These are phyloP conservation scores for Notodonta ziczac DNA, from an alignment of 2,888 invertebrate genomes.

Conservation along the genomic window DNA sequence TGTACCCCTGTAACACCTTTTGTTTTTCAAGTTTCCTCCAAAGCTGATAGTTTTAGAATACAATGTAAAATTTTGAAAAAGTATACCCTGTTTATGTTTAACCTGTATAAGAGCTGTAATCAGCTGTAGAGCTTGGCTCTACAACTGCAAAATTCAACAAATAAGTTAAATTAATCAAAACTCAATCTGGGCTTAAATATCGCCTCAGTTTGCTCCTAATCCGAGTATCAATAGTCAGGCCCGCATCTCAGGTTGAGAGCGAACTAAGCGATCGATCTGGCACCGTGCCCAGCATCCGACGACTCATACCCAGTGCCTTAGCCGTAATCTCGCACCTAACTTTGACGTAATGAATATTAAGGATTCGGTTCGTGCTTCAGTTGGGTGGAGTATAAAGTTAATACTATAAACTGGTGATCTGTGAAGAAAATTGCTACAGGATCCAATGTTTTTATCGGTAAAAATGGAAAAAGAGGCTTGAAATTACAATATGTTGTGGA, in stretches of 20 bases:
- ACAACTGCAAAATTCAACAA: too few relatives aligned
- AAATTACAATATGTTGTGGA: neutral
- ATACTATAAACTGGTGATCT: neutral
- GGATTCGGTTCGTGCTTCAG: conserved; percentile 1
- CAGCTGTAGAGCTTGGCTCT: too few relatives aligned
- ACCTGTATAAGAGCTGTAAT: too few relatives aligned
- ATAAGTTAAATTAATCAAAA: neutral
- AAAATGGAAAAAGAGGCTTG: neutral
- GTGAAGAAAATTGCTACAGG: neutral
- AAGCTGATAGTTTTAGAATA: too few relatives aligned
- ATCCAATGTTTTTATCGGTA: neutral
- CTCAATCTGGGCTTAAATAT: neutral
- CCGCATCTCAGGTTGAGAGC: neutral
- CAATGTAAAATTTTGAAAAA: too few relatives aligned
- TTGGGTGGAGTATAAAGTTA: neutral
- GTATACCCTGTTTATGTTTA: too few relatives aligned
- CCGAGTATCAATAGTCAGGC: neutral
- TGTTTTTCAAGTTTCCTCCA: too few relatives aligned
- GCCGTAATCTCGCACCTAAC: conserved; percentile 15
- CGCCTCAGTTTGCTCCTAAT: conserved; percentile 11
- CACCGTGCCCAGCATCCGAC: conserved; percentile 47
- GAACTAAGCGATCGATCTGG: conserved; percentile 59
- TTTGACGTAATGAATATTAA: conserved; percentile 22
- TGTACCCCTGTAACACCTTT: too few relatives aligned
- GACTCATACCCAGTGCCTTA: conserved; percentile 42